Evolutionary conservation across 2,888 invertebrate genomes (phyloP).

Genomic region (Cinara cedri): DNA sequence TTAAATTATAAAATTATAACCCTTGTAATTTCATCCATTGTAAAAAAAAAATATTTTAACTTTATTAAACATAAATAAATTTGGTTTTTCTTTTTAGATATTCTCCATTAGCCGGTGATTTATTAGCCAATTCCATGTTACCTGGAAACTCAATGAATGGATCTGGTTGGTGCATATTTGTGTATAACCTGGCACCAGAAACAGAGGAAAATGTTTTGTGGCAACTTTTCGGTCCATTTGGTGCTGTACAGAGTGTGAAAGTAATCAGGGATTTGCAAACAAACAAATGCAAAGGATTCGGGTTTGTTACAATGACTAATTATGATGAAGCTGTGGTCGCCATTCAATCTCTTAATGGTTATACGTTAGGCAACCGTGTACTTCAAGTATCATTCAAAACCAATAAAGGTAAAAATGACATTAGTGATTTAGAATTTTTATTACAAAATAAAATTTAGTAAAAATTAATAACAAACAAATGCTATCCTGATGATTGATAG

Average conservation of each 20-base stretch:
- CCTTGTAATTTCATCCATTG: neutral
- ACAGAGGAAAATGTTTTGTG: slow-evolving; percentile 90
- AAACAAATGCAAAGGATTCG: slow-evolving; percentile 98
- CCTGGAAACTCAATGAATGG: slow-evolving; percentile 86
- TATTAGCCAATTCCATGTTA: slow-evolving; percentile 78
- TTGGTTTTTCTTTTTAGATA: slow-evolving; percentile 69
- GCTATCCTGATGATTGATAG: neutral
- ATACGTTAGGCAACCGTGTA: slow-evolving; percentile 91
- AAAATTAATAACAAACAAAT: neutral
- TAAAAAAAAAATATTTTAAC: too few relatives aligned
- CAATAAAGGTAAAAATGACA: slow-evolving; percentile 71
- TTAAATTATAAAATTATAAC: neutral
- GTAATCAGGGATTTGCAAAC: slow-evolving; percentile 94
- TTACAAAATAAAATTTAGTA: slow-evolving; percentile 16
- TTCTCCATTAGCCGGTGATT: slow-evolving; percentile 82
- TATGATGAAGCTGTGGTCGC: slow-evolving; percentile 96
- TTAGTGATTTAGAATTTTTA: slow-evolving; percentile 36
- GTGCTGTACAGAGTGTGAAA: slow-evolving; percentile 96
- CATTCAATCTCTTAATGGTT: slow-evolving; percentile 94
- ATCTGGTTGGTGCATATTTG: slow-evolving; percentile 91
- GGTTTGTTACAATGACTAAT: slow-evolving; percentile 98
- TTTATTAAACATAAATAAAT: too few relatives aligned
- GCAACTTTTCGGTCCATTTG: slow-evolving; percentile 96
- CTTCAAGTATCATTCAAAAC: slow-evolving; percentile 98
- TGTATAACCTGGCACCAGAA: slow-evolving; percentile 89